Evolutionary conservation across 2,888 invertebrate species (phyloP).

Genomic region (Phalera bucephala): DNA sequence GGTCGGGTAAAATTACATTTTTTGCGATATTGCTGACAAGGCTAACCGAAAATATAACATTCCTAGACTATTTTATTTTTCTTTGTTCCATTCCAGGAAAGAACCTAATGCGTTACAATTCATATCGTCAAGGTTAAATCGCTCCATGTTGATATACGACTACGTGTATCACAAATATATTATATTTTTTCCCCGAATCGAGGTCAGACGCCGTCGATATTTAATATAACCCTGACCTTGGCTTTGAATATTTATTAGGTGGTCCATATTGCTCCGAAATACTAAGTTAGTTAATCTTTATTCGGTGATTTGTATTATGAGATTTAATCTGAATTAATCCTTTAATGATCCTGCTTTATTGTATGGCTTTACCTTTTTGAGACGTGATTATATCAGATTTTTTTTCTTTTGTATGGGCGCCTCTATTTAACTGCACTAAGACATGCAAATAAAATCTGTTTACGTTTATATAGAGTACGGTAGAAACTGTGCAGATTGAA

Average conservation of each 20-base stretch:
- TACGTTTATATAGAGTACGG: no score
- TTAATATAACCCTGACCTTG: neutral
- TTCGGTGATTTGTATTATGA: no score
- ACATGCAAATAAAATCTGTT: no score
- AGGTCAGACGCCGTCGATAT: neutral
- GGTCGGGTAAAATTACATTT: no score
- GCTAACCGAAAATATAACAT: slow-evolving; percentile 7
- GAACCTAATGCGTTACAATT: neutral
- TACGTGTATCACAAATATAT: slow-evolving; percentile 1
- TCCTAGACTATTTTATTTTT: slow-evolving; percentile 17
- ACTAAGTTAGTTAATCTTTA: no score
- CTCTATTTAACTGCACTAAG: no score
- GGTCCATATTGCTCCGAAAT: neutral
- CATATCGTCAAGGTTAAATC: neutral
- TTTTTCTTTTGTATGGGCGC: no score
- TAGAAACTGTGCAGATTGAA: no score
- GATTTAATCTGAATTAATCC: no score
- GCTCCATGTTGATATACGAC: neutral
- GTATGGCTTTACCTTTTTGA: no score
- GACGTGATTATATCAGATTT: no score
- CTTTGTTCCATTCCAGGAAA: slow-evolving; percentile 10
- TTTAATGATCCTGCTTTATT: no score
- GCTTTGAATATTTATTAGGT: neutral
- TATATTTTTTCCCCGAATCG: slow-evolving; percentile 1
- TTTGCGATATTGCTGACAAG: neutral